These are phyloP conservation scores for Elegia similella DNA, from an alignment of 2,888 invertebrate species.

Conservation along the genomic window DNA sequence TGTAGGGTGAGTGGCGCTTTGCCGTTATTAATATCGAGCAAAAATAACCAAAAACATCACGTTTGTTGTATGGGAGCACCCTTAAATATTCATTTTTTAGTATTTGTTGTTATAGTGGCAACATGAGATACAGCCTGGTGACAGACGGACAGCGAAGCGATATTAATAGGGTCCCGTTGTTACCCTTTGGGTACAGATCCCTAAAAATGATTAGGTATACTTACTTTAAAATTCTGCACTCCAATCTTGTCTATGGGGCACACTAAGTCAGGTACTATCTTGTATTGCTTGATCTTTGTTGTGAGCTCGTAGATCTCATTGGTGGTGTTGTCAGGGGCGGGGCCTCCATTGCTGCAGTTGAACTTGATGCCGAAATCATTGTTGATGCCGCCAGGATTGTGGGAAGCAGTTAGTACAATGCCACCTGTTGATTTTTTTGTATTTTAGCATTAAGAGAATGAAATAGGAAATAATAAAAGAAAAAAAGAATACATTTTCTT, in stretches of 20 bases:
- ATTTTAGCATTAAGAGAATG: background rate
- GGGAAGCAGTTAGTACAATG: slow-evolving; percentile 98
- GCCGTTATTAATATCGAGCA: too few relatives aligned
- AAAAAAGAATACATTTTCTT: too few relatives aligned
- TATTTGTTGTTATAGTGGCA: too few relatives aligned
- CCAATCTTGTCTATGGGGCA: slow-evolving; percentile 90
- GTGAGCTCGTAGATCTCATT: slow-evolving; percentile 93
- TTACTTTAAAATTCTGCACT: slow-evolving; percentile 83
- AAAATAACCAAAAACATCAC: too few relatives aligned
- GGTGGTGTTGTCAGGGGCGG: slow-evolving; percentile 95
- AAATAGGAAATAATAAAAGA: too few relatives aligned
- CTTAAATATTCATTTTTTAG: too few relatives aligned
- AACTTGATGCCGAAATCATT: slow-evolving; percentile 99
- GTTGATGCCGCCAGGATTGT: slow-evolving; percentile 98
- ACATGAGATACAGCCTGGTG: too few relatives aligned
- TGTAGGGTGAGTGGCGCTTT: too few relatives aligned
- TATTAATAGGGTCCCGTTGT: too few relatives aligned
- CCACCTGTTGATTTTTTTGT: slow-evolving; percentile 84
- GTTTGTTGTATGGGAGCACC: too few relatives aligned
- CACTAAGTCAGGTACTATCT: slow-evolving; percentile 88
- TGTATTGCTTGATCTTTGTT: slow-evolving; percentile 89
- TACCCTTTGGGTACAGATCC: too few relatives aligned
- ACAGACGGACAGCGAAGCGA: too few relatives aligned
- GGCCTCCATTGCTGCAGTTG: slow-evolving; percentile 98
- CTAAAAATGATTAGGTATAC: slow-evolving; percentile 29